Percentiles rank a stretch among this genome's conserved stretches.
Conservation (phyloP, 2,888 invertebrate species). For the Epirrita christyi region DNA sequence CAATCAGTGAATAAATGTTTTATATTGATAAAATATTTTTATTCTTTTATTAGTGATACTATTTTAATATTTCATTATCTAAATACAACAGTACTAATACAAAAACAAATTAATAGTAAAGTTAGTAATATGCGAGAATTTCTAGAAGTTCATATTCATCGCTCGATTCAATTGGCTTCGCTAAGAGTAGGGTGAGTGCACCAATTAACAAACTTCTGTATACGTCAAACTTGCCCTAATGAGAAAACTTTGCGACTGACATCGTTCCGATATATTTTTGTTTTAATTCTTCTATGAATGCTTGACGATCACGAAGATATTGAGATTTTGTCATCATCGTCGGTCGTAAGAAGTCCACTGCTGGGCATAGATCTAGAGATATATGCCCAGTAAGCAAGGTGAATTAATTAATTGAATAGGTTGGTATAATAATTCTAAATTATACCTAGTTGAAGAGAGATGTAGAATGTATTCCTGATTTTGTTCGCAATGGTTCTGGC, state of each 20-base stretch:
- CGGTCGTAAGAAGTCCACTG: no score
- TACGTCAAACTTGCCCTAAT: conserved; percentile 53
- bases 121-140: neutral
- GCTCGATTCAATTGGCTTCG: conserved; percentile 42
- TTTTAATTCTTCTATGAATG: conserved; percentile 36
- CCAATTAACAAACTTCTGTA: conserved; percentile 50
- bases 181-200: conserved; percentile 43
- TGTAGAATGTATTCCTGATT: no score
- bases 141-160: conserved; percentile 15
- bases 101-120: neutral
- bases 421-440: no score
- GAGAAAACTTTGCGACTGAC: conserved; percentile 52
- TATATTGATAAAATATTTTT: neutral
- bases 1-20: neutral
- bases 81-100: neutral
- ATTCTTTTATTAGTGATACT: neutral
- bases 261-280: conserved; percentile 43
- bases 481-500: no score
- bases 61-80: no score
- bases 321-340: no score
- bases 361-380: no score
- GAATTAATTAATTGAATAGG: no score
- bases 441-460: no score
- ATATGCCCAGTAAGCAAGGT: no score
- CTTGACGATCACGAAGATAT: no score